phyloP scores from a whole-genome alignment of 2,888 invertebrate species.

The Heliconius erato region DNA sequence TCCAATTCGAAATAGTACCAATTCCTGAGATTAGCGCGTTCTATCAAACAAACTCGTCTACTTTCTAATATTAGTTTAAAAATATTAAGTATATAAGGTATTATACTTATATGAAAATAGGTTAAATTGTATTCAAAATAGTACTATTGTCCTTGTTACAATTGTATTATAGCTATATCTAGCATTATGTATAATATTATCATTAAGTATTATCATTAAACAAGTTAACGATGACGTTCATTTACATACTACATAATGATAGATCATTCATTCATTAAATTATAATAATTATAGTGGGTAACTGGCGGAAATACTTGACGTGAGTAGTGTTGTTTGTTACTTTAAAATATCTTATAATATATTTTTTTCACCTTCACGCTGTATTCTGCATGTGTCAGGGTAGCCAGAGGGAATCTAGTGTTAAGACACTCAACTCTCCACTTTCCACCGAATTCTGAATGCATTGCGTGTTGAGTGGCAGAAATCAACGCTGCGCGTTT shows the following conservation, averaged over 20 bases:
- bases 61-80: too few relatives aligned
- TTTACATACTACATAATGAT: conserved; percentile 18
- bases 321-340: background rate
- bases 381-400: background rate
- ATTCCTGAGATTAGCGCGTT: too few relatives aligned
- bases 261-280: conserved; percentile 24
- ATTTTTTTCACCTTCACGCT: background rate
- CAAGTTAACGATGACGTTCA: conserved; percentile 22
- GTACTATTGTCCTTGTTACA: background rate
- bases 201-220: background rate
- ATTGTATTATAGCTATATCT: background rate
- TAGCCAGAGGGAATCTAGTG: background rate
- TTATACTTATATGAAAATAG: too few relatives aligned
- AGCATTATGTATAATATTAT: background rate
- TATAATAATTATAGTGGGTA: conserved; percentile 6
- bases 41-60: too few relatives aligned
- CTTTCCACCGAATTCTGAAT: background rate
- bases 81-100: too few relatives aligned
- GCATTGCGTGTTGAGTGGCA: background rate
- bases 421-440: background rate
- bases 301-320: background rate
- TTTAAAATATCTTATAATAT: background rate
- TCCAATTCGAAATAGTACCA: too few relatives aligned
- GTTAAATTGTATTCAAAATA: too few relatives aligned
- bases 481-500: background rate